phyloP scores from a whole-genome alignment of 1,140 invertebrate species.

The Drosophila bifasciata region DNA sequence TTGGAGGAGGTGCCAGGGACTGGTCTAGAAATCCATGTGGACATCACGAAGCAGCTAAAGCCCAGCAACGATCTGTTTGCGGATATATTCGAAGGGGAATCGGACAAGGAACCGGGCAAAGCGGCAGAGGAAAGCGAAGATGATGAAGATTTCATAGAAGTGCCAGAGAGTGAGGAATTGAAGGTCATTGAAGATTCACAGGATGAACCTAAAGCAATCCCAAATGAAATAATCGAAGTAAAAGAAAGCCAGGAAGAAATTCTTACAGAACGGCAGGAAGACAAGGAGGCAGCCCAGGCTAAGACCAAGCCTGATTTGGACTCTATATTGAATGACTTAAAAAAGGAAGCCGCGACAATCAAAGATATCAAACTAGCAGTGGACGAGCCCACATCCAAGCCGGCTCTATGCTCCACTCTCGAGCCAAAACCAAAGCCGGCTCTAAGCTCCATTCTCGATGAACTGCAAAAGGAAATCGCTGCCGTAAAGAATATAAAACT shows the following conservation, averaged over 20 bases:
- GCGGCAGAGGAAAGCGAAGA: not conserved
- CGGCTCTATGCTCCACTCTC: too few species aligned
- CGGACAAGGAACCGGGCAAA: slow-evolving; percentile 2
- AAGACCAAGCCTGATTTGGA: slow-evolving; percentile 23
- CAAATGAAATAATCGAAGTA: slow-evolving; percentile 27
- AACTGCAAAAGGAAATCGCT: slow-evolving; percentile 62
- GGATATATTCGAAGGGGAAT: slow-evolving; percentile 85
- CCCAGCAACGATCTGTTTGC: slow-evolving; percentile 89
- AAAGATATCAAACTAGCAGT: slow-evolving; percentile 47
- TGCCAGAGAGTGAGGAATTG: slow-evolving; percentile 16
- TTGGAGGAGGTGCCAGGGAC: slow-evolving; percentile 36
- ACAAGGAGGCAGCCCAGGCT: not conserved
- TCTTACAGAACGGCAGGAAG: not conserved
- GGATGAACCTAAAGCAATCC: not conserved
- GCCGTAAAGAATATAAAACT: slow-evolving; percentile 71
- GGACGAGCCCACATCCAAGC: not conserved
- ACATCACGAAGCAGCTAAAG: slow-evolving; percentile 62
- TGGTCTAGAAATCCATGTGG: slow-evolving; percentile 78
- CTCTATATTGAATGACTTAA: slow-evolving; percentile 57
- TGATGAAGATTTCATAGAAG: slow-evolving; percentile 28
- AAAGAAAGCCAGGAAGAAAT: slow-evolving; percentile 37
- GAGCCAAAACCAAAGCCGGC: slow-evolving; percentile 2
- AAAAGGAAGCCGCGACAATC: slow-evolving; percentile 53
- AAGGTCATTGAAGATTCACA: not conserved
- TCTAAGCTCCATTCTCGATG: slow-evolving; percentile 49